Evolutionary conservation across 1,140 invertebrate genomes (phyloP).

Genomic region (Marisa cornuarietis): DNA sequence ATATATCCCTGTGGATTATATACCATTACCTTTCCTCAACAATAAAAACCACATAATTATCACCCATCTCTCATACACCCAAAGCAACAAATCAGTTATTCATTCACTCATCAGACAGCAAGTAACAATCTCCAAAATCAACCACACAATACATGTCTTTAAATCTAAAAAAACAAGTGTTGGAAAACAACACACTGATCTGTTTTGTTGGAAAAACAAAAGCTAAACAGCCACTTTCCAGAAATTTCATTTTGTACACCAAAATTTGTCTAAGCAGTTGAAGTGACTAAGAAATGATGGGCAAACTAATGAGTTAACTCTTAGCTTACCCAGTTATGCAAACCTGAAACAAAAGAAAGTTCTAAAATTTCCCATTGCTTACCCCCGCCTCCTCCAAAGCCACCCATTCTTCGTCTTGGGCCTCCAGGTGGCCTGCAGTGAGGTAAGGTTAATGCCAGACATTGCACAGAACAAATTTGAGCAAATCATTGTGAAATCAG

Average conservation of each 20-base stretch:
- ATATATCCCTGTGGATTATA: background rate
- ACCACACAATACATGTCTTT: too few relatives aligned
- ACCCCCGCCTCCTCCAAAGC: conserved; percentile 49
- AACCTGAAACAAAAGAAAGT: background rate
- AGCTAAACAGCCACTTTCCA: too few relatives aligned
- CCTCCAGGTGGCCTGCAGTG: conserved; percentile 32
- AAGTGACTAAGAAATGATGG: background rate
- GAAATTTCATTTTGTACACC: too few relatives aligned
- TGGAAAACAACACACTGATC: too few relatives aligned
- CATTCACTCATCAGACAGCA: too few relatives aligned
- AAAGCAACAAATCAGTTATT: too few relatives aligned
- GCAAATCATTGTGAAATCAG: background rate
- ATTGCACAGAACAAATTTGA: background rate
- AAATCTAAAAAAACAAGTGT: too few relatives aligned
- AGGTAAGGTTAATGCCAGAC: background rate
- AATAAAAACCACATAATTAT: too few relatives aligned
- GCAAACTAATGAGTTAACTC: background rate
- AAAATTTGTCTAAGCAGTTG: background rate
- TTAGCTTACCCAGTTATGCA: background rate
- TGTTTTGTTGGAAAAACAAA: too few relatives aligned
- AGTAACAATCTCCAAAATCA: too few relatives aligned
- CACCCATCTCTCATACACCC: background rate
- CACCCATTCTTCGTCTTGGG: conserved; percentile 51
- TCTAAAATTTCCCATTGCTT: conserved; percentile 15
- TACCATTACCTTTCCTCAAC: background rate